phyloP scores from a whole-genome alignment of 53 echinoderm and acorn worm genomes.

The Temnopleurus reevesii region DNA sequence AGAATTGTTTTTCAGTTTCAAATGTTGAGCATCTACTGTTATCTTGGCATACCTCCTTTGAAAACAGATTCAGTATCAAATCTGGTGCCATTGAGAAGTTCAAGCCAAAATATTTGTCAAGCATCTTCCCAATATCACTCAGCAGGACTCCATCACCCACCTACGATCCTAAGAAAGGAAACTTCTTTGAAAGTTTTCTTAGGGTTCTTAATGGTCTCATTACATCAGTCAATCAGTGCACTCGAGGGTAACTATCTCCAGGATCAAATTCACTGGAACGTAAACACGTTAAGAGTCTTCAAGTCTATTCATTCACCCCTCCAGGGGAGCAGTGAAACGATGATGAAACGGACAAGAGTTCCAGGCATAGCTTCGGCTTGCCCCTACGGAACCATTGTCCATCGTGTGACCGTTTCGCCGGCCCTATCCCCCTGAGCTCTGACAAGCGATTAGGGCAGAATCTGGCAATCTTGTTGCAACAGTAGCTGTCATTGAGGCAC shows the following conservation, averaged over 20 bases:
- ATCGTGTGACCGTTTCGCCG: neutral
- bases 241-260: neutral
- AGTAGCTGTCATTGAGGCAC: neutral
- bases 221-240: constrained; percentile 28
- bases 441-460: neutral
- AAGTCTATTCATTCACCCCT: constrained; percentile 34
- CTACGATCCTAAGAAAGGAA: neutral
- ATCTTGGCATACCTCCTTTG: neutral
- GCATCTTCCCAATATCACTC: neutral
- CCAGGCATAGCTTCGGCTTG: neutral
- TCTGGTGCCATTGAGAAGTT: neutral
- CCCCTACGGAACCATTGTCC: neutral
- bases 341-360: constrained; percentile 32
- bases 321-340: constrained; percentile 1
- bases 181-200: neutral
- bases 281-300: constrained; percentile 34
- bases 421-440: neutral
- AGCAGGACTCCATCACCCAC: neutral
- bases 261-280: constrained; percentile 35
- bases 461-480: neutral
- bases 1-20: too few species aligned
- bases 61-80: neutral
- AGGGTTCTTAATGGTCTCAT: neutral
- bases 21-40: too few species aligned
- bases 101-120: constrained; percentile 28